Evolutionary conservation across 2,797 vertebrate genomes (phyloP).

Genomic region (Jordanella pulchra): DNA sequence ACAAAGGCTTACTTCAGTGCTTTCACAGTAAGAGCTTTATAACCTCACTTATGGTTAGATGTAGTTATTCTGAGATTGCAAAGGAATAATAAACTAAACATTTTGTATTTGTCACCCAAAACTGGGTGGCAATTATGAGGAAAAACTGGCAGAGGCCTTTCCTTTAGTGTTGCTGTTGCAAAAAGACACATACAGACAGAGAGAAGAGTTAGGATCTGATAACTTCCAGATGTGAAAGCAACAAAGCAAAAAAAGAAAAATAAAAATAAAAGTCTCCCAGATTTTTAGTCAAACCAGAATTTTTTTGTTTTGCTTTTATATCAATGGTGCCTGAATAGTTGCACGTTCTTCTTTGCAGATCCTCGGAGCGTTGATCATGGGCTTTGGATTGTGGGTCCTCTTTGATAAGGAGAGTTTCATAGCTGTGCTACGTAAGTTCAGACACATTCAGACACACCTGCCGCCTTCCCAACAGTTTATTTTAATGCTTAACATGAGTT

Average conservation of each 20-base stretch:
- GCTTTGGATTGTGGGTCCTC: constrained; percentile 94
- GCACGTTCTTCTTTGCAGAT: constrained; percentile 76
- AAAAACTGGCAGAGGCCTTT: constrained; percentile 11
- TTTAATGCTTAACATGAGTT: constrained; percentile 10
- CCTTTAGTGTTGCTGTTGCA: constrained; percentile 24
- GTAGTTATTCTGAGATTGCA: background rate
- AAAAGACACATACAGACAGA: constrained; percentile 24
- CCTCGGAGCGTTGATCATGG: constrained; percentile 90
- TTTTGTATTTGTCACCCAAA: background rate
- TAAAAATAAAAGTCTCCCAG: background rate
- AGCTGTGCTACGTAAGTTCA: constrained; percentile 89
- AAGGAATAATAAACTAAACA: background rate
- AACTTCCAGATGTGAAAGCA: constrained; percentile 52
- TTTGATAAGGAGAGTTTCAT: constrained; percentile 92
- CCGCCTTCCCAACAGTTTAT: constrained; percentile 1
- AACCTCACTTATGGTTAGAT: constrained; percentile 29
- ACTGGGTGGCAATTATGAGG: constrained; percentile 8
- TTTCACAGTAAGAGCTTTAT: constrained; percentile 33
- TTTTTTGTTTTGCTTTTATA: constrained; percentile 9
- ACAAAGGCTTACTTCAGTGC: constrained; percentile 54
- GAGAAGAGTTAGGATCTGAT: constrained; percentile 41
- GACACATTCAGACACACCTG: constrained; percentile 4
- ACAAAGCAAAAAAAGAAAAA: constrained; percentile 13
- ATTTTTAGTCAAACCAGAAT: constrained; percentile 13
- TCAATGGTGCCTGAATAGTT: constrained; percentile 28